Percentiles rank a stretch among this genome's conserved stretches.
Conservation (phyloP, 2,113 vertebrate species). For the Turnix velox region DNA sequence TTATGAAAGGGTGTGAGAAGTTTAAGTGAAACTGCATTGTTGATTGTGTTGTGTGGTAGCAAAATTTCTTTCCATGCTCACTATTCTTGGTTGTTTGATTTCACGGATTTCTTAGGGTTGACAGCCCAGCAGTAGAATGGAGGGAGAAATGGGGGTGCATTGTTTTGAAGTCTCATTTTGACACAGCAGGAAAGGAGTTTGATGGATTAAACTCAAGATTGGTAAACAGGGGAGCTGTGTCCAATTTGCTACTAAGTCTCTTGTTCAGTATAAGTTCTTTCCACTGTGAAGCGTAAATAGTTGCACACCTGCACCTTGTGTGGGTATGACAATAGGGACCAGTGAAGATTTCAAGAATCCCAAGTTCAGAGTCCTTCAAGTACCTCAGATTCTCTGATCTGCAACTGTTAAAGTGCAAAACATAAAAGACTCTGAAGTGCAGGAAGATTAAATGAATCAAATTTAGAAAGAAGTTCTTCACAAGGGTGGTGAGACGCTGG, state of each 20-base stretch:
- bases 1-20: neutral
- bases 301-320: neutral
- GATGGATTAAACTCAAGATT: neutral
- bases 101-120: neutral
- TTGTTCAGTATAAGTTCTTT: neutral
- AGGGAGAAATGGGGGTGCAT: neutral
- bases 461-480: no score
- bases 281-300: neutral
- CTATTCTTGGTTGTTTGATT: neutral
- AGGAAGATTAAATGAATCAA: no score
- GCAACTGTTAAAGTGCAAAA: neutral
- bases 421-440: no score
- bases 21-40: neutral
- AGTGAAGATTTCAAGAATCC: neutral
- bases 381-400: neutral
- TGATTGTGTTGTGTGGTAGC: neutral
- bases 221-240: neutral
- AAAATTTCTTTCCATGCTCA: neutral
- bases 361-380: neutral
- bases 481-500: no score
- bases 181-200: neutral
- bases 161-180: neutral
- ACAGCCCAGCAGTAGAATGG: neutral
- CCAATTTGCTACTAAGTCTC: neutral
- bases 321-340: neutral